A percentile compares a stretch with the other conserved stretches of the same genome.
phyloP scores from a whole-genome alignment of 1,140 invertebrate genomes.

The Aradophagus sp. region DNA sequence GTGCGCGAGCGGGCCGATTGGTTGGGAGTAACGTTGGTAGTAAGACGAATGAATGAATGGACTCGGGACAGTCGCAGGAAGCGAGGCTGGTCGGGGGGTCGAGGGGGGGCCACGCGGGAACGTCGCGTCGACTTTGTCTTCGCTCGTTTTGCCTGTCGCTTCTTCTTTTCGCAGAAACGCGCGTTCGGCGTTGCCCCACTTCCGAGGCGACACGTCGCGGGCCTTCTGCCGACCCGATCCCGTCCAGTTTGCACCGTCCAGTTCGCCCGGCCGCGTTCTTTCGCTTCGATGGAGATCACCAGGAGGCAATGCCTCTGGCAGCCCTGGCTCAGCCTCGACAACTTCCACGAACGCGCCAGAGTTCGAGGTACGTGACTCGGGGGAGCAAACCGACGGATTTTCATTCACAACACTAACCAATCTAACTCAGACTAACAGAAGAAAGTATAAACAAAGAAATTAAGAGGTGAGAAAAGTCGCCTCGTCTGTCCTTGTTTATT shows the following conservation, averaged over 20 bases:
- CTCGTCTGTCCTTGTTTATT: too few relatives aligned
- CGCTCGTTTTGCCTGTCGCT: slow-evolving; percentile 12
- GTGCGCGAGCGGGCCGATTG: slow-evolving; percentile 28
- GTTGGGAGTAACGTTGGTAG: slow-evolving; percentile 29
- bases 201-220: slow-evolving; percentile 16
- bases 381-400: too few relatives aligned
- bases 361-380: slow-evolving; percentile 58
- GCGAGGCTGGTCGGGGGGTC: slow-evolving; percentile 36
- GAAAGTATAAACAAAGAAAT: too few relatives aligned
- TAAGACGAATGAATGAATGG: slow-evolving; percentile 72
- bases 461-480: too few relatives aligned
- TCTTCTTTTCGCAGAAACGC: slow-evolving; percentile 34
- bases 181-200: too few relatives aligned
- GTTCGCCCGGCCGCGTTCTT: background rate
- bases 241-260: slow-evolving; percentile 1
- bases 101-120: slow-evolving; percentile 14
- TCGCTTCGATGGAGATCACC: slow-evolving; percentile 61
- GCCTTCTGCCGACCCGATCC: slow-evolving; percentile 8
- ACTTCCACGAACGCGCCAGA: slow-evolving; percentile 47
- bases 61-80: slow-evolving; percentile 69
- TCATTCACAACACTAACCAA: too few relatives aligned
- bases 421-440: too few relatives aligned
- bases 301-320: slow-evolving; percentile 67
- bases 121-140: slow-evolving; percentile 4
- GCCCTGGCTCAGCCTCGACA: slow-evolving; percentile 67